Evolutionary conservation across 2,888 invertebrate species (phyloP).

Genomic region (Drosophila flavopinicola): DNA sequence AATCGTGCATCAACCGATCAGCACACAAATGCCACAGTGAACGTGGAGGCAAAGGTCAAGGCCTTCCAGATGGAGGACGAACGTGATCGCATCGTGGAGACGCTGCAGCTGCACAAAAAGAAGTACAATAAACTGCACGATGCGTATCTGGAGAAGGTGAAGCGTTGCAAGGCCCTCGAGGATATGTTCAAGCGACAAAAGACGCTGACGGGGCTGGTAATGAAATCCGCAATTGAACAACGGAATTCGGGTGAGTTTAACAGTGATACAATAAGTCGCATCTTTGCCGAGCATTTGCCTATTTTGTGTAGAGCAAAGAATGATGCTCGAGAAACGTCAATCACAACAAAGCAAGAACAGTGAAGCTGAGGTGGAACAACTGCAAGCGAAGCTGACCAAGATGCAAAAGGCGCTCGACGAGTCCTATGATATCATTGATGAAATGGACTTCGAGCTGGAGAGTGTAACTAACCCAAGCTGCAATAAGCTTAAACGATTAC

Average conservation of each 20-base stretch:
- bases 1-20: slow-evolving; percentile 60
- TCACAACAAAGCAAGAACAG: slow-evolving; percentile 37
- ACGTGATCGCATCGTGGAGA: slow-evolving; percentile 76
- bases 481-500: not conserved
- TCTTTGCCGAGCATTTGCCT: not conserved
- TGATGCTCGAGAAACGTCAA: slow-evolving; percentile 48
- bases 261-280: too few relatives aligned
- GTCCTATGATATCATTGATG: slow-evolving; percentile 82
- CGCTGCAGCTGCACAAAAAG: slow-evolving; percentile 75
- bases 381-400: slow-evolving; percentile 55
- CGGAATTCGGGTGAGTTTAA: slow-evolving; percentile 46
- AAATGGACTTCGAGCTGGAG: slow-evolving; percentile 83
- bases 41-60: slow-evolving; percentile 76
- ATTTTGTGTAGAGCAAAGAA: slow-evolving; percentile 55
- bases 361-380: slow-evolving; percentile 45
- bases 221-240: slow-evolving; percentile 79
- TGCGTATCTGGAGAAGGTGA: slow-evolving; percentile 78
- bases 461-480: slow-evolving; percentile 68
- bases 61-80: slow-evolving; percentile 77
- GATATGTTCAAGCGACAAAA: slow-evolving; percentile 80
- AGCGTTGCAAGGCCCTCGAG: slow-evolving; percentile 79
- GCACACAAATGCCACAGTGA: slow-evolving; percentile 59
- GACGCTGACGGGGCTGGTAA: slow-evolving; percentile 79
- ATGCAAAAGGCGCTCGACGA: slow-evolving; percentile 77
- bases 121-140: slow-evolving; percentile 81